Base-by-base conservation (phyloP, 2,888 invertebrate species). In the Sinelater perroti region DNA sequence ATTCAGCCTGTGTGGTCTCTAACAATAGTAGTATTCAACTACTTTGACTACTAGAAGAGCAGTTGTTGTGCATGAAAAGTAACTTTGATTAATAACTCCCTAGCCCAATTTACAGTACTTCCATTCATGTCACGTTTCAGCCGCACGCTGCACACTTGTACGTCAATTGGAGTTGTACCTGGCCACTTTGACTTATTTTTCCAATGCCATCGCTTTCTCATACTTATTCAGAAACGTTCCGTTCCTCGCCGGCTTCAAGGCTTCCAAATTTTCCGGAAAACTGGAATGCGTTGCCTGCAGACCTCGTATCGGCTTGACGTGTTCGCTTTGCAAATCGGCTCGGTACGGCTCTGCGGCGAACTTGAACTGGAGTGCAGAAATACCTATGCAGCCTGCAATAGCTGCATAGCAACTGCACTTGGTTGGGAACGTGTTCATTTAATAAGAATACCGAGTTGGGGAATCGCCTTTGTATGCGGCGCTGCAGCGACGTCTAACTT, bases 351-450 rank as follows among this genome's bases (percentile, higher is more conserved):
- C 40, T 40, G 40, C 4, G 7, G 11, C 40, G 40, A 40, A 24
- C 40, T 40, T 40, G 40, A 40, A 40, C 40, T 40, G 13, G 24
- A 21, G 40, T 24, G 21, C 5, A 8, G 24, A 24, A 40, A 40
- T 24, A 16, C 21, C 26, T 14, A 7, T 13, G 40, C 38, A 11
- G 40, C 20, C n/a, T 13, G 24, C 24, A 24, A 40, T 24, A 24
- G 14, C 40, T 40, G 40, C 40, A 40, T 40, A 40, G 40, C 40
- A 40, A 40, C 40, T 40, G 40, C 40, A 40, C 14, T 40, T 40
- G 40, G 40, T 40, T 40, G 24, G 24, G 40, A 24, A 40, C 40
- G 40, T 40, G 40, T 40, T 40, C 40, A 40, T 40, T 40, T 40
- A 40, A 40, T 40, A 40, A 40, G 40, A 40, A 40, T 40, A 40